Percentiles rank a stretch among this genome's conserved stretches.
Conservation (phyloP, 2,797 vertebrate genomes). For the Bradypodion pumilum region DNA sequence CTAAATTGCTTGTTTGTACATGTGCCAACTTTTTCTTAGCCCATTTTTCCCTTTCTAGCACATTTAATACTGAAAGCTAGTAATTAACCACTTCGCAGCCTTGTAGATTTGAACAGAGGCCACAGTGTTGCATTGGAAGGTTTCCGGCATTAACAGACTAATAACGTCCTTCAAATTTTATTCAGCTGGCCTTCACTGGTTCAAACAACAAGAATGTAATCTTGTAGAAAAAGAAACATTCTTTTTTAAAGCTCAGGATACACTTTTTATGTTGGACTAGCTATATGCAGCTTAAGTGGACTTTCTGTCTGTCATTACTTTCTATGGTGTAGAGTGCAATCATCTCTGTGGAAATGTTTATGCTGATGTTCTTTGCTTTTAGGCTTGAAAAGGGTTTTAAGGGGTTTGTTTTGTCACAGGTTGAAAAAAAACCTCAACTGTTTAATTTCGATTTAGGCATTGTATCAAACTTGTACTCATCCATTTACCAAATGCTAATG, state of each 20-base stretch:
- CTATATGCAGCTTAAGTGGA: neutral
- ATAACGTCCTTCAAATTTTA: neutral
- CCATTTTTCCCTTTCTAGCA: conserved; percentile 25
- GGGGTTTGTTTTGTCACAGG: neutral
- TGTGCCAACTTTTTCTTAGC: conserved; percentile 8
- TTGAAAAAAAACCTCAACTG: neutral
- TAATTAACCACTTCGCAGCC: conserved; percentile 43
- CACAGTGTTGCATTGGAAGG: conserved; percentile 39
- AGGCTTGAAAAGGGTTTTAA: neutral
- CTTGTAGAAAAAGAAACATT: neutral
- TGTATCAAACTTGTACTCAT: neutral
- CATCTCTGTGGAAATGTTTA: neutral
- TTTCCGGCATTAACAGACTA: conserved; percentile 40
- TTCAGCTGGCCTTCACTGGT: neutral
- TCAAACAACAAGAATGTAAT: neutral
- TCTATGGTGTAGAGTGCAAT: neutral
- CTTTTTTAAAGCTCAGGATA: neutral
- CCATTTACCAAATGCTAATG: neutral
- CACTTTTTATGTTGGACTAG: neutral
- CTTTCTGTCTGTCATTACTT: neutral
- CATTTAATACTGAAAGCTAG: conserved; percentile 45
- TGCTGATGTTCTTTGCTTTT: neutral
- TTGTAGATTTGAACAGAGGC: conserved; percentile 56
- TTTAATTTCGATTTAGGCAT: too few species aligned
- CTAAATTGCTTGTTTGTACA: neutral